Conservation (phyloP, 2,888 invertebrate species). For the Nomada fabriciana region DNA sequence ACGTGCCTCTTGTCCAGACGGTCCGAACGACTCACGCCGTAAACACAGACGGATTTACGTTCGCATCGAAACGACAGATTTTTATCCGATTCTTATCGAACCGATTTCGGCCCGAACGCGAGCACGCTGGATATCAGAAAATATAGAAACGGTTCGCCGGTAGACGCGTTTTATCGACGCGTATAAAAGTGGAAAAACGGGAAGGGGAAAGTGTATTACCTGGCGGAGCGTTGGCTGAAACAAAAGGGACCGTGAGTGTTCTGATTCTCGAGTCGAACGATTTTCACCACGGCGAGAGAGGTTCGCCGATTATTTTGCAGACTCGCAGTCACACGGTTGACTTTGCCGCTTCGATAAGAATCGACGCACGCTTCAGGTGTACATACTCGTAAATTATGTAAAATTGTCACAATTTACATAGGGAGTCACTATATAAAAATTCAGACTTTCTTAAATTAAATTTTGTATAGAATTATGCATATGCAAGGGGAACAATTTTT, state of each 20-base stretch:
- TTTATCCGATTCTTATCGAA: conserved; percentile 27
- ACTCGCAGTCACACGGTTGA: neutral
- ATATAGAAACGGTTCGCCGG: conserved; percentile 32
- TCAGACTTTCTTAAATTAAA: neutral
- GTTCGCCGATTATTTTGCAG: conserved; percentile 20
- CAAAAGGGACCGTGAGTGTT: conserved; percentile 17
- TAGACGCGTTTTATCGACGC: conserved; percentile 42
- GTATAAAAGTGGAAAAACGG: conserved; percentile 38
- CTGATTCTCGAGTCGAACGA: neutral
- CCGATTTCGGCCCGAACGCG: conserved; percentile 9
- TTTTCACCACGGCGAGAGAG: neutral
- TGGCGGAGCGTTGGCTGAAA: conserved; percentile 24
- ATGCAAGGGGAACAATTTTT: no score
- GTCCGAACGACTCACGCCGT: neutral
- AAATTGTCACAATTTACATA: conserved; percentile 17
- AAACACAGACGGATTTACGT: conserved; percentile 7
- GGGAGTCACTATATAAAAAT: neutral
- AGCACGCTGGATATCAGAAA: conserved; percentile 27
- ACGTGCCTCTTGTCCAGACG: neutral
- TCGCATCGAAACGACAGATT: conserved; percentile 20
- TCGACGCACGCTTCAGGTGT: neutral
- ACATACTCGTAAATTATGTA: conserved; percentile 1
- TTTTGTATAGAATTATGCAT: no score
- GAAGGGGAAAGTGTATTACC: conserved; percentile 39
- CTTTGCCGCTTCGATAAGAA: conserved; percentile 12